phyloP scores from a whole-genome alignment of 2,113 vertebrate genomes.

The Amphilophus citrinellus region DNA sequence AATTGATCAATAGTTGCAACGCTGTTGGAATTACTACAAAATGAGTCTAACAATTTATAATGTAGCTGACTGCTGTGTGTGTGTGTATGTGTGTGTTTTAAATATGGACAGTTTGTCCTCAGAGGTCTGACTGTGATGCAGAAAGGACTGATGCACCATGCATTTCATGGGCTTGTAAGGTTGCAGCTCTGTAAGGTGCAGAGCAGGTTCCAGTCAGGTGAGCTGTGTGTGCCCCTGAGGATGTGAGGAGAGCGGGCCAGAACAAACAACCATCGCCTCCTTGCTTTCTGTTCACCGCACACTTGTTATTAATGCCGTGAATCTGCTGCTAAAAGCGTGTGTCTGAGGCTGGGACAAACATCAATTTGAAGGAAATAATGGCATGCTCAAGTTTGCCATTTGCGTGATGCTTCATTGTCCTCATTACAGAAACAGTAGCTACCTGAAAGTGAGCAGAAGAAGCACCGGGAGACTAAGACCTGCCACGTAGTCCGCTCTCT shows the following conservation, averaged over 20 bases:
- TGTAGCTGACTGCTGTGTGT: constrained; percentile 38
- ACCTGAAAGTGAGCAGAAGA: constrained; percentile 21
- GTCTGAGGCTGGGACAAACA: neutral
- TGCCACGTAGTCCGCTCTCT: constrained; percentile 20
- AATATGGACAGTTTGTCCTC: constrained; percentile 50
- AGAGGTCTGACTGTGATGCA: constrained; percentile 24
- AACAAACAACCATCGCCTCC: constrained; percentile 57
- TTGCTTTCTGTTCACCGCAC: constrained; percentile 45
- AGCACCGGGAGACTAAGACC: neutral
- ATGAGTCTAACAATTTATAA: constrained; percentile 58
- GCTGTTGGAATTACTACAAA: constrained; percentile 67
- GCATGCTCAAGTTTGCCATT: neutral
- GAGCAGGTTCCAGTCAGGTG: constrained; percentile 30
- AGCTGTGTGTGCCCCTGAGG: constrained; percentile 21
- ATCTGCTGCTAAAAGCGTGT: constrained; percentile 28
- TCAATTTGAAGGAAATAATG: neutral
- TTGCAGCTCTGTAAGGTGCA: neutral
- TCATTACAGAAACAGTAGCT: neutral
- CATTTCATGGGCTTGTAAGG: neutral
- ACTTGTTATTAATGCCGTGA: constrained; percentile 19
- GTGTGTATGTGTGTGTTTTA: neutral
- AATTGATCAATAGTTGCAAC: constrained; percentile 77
- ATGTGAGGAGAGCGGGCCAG: constrained; percentile 11
- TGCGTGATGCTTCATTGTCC: neutral
- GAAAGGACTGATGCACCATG: constrained; percentile 17